Evolutionary conservation across 2,113 vertebrate species (phyloP), one percentile per base, ranked within the genome.

Genomic region (Cettia cetti): DNA sequence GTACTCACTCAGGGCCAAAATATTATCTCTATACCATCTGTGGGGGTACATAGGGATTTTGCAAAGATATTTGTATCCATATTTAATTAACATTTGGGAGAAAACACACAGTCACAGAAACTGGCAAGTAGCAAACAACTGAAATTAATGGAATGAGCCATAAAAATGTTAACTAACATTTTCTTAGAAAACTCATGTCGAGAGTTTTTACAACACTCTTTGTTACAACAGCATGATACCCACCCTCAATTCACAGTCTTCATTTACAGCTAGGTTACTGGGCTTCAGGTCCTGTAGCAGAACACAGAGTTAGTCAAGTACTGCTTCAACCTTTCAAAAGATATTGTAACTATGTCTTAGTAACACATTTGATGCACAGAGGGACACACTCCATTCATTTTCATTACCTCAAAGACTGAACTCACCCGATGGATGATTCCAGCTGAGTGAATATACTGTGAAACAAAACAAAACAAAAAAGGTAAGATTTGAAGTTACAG

Each of bases 381-480:
- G 24, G 33, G 50, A 53, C 61, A 80, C 2, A 6, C 8, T n/a
- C 13, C 13, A 28, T 44, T 79, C 11, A 39, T 81, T 80, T 85
- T 69, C 63, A 72, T 84, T 88, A 90, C 40, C 3, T 4, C 40
- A 78, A 33, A 50, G 40, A 86, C 35, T 60, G 39, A 94, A 98
- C 99, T 99, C 97, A 99, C 99, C 98, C 99, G 98, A 96, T 99
- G 99, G 92, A 99, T 99, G 97, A 99, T 98, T 96, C 99, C 99
- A 4, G 99, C 99, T 52, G 99, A 99, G 97, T 99, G 99, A 97
- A 99, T 99, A 97, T 99, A 99, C 99, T 99, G 98, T 96, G 87
- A 79, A 96, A 93, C 18, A 78, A 89, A 54, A 52, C 5, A 82
- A 50, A 35, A 40, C 12, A 30, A 82, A 64, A 54, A 61, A 49